Base-by-base conservation (phyloP, 1,140 invertebrate genomes). In the Calliphora vicina region DNA sequence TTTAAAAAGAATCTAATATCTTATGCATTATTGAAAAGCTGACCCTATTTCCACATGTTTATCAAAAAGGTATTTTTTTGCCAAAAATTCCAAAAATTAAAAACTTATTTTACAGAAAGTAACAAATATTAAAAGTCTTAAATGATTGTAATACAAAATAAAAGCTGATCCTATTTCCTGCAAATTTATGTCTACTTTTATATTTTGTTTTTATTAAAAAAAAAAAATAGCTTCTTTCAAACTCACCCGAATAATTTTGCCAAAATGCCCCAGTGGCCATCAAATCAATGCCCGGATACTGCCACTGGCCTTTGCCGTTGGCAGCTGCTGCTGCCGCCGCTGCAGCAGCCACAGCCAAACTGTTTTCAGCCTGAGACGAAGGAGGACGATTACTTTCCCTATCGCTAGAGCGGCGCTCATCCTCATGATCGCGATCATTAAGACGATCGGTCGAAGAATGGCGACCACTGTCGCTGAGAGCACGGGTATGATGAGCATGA, bases 201-300 rank as follows among this genome's bases (percentile, higher is more conserved):
- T n/a, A n/a, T n/a, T n/a, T n/a, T n/a, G n/a, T n/a, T n/a, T n/a
- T n/a, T n/a, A n/a, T n/a, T n/a, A n/a, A n/a, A n/a, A n/a, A n/a
- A n/a, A n/a, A n/a, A n/a, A n/a, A n/a, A n/a, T n/a, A n/a, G n/a
- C n/a, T n/a, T n/a, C n/a, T n/a, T n/a, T n/a, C n/a, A 73, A 67
- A 91, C 93, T 93, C 87, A 97, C 96, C 96, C 89, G 96, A 96
- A 91, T 97, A 96, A 90, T 96, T 97, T 91, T 96, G 95, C 96
- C 96, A 97, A 91, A 97, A 97, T 25, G 95, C 95, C 2, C 95
- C 94, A 82, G 94, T 94, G 86, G 93, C 94, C 91, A 95, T 95
- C 86, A 95, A 93, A 84, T 94, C 93, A 50, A 95, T 93, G 80
- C 94, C 94, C n/a, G 94, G 93, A 91, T 95, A 95, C 85, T 93